Evolutionary conservation across 2,888 invertebrate genomes (phyloP), one percentile per base, ranked within the genome.

Genomic region (Erynnis tages): DNA sequence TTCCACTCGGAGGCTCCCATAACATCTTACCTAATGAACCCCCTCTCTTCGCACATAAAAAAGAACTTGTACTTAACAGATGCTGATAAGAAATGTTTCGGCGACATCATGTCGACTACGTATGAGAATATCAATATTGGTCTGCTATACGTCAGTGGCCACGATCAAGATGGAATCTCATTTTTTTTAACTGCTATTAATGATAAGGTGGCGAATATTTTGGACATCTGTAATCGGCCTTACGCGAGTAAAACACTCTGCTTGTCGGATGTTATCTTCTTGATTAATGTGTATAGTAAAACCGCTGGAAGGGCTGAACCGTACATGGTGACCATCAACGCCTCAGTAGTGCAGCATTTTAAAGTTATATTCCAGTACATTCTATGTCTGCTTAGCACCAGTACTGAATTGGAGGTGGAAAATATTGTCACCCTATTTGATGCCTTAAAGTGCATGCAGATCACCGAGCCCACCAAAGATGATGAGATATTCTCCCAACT

Each of bases 171-270:
- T 41, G 65, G 75, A 54, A 48, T 68, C 6, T 52, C 59, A 21
- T 32, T 62, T 27, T 71, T 78, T 34, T 49, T 69, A 43, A 63
- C 70, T 32, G 56, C 71, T 2, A 46, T 86, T 6, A 57, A 64
- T 55, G 58, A 57, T 10, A 71, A 66, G 46, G 54, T 85, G 29
- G 56, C 71, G 57, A 43, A 43, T 27, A 34, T 50, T 4, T 4
- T 16, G 2, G 63, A 76, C 54, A 60, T 77, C 38, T 57, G 71
- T 23, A 68, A 59, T 6, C 76, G 82, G 48, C 79, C 79, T 57
- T 83, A 85, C 66, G 72, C 76, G 35, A 66, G 80, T 58, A 82
- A 78, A 60, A 59, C 57, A 29, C 71, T 74, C 41, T 76, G 71
- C 55, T 58, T 81, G 0, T 60, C 70, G 52, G 73, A 84, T 61